Percentiles rank a stretch among this genome's conserved stretches.
Conservation (phyloP, 2,888 invertebrate species). For the Lasioglossum leucozonium region DNA sequence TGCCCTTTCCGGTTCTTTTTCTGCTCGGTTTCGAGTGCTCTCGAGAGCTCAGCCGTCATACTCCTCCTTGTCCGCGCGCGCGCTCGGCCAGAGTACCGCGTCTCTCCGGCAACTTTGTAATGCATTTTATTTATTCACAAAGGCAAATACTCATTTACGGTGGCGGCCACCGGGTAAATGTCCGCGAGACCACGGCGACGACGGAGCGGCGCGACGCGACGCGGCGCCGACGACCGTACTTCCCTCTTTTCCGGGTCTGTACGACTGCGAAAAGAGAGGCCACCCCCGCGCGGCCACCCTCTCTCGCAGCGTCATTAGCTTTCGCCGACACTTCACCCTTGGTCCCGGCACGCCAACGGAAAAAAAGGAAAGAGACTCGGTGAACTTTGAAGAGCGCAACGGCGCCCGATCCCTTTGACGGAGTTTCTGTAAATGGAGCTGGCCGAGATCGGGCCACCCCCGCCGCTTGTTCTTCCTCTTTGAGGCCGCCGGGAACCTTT, state of each 20-base stretch:
- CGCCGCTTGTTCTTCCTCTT: slow-evolving; percentile 51
- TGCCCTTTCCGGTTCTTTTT: slow-evolving; percentile 37
- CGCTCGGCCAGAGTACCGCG: not conserved
- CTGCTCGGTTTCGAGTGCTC: slow-evolving; percentile 42
- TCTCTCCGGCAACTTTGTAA: slow-evolving; percentile 77
- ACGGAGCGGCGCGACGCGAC: too few relatives aligned
- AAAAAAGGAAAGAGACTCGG: not conserved
- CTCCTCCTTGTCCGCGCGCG: slow-evolving; percentile 23
- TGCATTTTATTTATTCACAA: slow-evolving; percentile 84
- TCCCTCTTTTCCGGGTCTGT: slow-evolving; percentile 43
- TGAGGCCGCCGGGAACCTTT: slow-evolving; percentile 63
- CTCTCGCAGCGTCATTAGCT: slow-evolving; percentile 54
- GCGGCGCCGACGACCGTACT: not conserved
- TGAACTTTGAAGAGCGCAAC: slow-evolving; percentile 76
- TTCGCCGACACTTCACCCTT: slow-evolving; percentile 62
- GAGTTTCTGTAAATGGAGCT: slow-evolving; percentile 84
- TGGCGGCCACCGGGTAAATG: slow-evolving; percentile 69
- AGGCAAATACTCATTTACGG: slow-evolving; percentile 83
- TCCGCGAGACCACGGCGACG: slow-evolving; percentile 53
- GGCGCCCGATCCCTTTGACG: slow-evolving; percentile 83
- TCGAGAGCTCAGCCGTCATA: slow-evolving; percentile 23
- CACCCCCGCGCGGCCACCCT: slow-evolving; percentile 19
- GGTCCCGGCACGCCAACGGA: slow-evolving; percentile 12
- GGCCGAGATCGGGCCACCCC: slow-evolving; percentile 31
- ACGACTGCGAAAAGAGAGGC: slow-evolving; percentile 15